Conservation (phyloP, 2,888 invertebrate species). For the Erebia aethiops region DNA sequence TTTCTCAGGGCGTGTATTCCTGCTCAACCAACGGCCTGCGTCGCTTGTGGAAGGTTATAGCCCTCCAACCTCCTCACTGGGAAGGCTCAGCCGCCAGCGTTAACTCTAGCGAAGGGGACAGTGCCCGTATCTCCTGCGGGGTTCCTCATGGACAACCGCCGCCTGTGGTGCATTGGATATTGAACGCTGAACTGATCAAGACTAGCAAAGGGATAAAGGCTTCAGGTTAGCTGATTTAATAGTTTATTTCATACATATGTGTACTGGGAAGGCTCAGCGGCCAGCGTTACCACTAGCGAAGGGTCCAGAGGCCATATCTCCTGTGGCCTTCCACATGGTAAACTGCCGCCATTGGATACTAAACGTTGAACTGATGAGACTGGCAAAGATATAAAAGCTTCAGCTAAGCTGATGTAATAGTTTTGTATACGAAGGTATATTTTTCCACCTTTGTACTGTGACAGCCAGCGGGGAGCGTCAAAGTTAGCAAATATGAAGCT, state of each 20-base stretch:
- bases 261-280: slow-evolving; percentile 78
- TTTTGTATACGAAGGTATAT: too few species aligned
- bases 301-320: slow-evolving; percentile 62
- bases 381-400: too few species aligned
- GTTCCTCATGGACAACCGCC: slow-evolving; percentile 87
- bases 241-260: slow-evolving; percentile 52
- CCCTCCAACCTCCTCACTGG: slow-evolving; percentile 75
- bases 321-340: slow-evolving; percentile 86
- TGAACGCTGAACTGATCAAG: slow-evolving; percentile 89
- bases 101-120: slow-evolving; percentile 79
- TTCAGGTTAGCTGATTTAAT: slow-evolving; percentile 52
- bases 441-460: too few species aligned
- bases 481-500: too few species aligned
- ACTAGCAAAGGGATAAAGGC: slow-evolving; percentile 61
- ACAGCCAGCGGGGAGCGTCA: too few species aligned
- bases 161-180: slow-evolving; percentile 91
- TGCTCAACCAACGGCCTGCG: slow-evolving; percentile 87
- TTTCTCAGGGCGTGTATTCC: slow-evolving; percentile 87
- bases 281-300: slow-evolving; percentile 81
- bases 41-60: slow-evolving; percentile 71
- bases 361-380: too few species aligned
- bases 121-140: slow-evolving; percentile 78
- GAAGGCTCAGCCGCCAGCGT: slow-evolving; percentile 77
- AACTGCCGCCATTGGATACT: slow-evolving; percentile 74
- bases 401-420: too few species aligned